phyloP scores from a whole-genome alignment of 2,888 invertebrate genomes.

The Salticus scenicus region DNA sequence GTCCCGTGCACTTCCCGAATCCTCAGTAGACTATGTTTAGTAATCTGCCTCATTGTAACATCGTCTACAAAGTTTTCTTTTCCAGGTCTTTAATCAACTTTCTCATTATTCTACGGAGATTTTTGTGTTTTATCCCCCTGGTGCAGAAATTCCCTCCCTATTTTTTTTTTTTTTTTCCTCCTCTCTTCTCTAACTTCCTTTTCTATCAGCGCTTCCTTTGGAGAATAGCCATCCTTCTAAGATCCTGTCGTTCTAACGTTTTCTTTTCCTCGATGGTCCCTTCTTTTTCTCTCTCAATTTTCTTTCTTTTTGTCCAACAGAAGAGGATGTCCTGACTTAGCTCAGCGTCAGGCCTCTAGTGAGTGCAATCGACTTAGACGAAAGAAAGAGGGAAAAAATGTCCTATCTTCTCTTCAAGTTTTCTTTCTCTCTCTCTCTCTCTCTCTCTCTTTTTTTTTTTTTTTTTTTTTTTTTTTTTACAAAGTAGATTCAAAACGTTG shows the following conservation, averaged over 20 bases:
- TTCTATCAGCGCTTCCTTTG: conserved; percentile 10
- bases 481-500: too few species aligned
- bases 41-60: background rate
- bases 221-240: conserved; percentile 24
- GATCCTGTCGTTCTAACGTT: conserved; percentile 19
- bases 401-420: too few species aligned
- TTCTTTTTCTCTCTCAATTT: conserved; percentile 4
- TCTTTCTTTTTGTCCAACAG: background rate
- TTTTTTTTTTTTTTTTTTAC: too few species aligned
- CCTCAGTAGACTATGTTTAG: background rate
- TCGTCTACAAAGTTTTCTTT: background rate
- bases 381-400: too few species aligned
- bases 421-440: too few species aligned
- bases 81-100: background rate
- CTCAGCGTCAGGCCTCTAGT: background rate
- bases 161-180: background rate
- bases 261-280: conserved; percentile 20
- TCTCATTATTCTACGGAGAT: background rate
- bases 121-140: background rate
- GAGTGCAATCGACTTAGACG: background rate
- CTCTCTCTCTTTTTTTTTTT: too few species aligned
- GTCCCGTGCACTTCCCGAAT: background rate
- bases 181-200: background rate
- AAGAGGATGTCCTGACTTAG: conserved; percentile 1
- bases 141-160: background rate